Percentiles rank a stretch among this genome's conserved stretches.
Conservation (phyloP, 2,113 vertebrate species). For the Chionomys nivalis region DNA sequence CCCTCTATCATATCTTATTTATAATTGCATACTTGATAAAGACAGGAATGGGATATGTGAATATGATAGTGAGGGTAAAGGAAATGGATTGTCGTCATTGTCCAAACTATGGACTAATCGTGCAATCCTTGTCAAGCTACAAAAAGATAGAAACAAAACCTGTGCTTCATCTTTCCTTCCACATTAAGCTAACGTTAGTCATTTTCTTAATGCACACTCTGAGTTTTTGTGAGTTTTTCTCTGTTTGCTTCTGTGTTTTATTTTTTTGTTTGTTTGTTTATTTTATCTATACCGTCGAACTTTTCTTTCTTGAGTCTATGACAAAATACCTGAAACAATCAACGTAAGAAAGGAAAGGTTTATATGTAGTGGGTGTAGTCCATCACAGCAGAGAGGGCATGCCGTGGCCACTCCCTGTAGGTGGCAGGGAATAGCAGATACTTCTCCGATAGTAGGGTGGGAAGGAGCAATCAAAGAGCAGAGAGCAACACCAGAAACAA, state of each 20-base stretch:
- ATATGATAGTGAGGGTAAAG: background rate
- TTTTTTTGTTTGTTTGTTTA: background rate
- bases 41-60: background rate
- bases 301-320: background rate
- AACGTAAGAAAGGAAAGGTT: background rate
- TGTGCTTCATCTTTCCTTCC: background rate
- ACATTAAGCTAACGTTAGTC: background rate
- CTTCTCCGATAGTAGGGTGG: too few relatives aligned
- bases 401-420: fast-evolving
- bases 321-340: background rate
- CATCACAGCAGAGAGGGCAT: background rate
- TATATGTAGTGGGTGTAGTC: background rate
- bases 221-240: background rate
- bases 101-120: background rate
- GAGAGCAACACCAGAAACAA: background rate
- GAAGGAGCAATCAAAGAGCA: background rate
- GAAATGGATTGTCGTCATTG: background rate
- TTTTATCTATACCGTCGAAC: background rate
- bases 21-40: background rate
- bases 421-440: background rate
- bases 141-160: background rate
- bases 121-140: background rate
- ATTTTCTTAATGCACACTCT: background rate
- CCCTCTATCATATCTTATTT: background rate
- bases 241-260: background rate